Base-by-base conservation (phyloP, 2,113 vertebrate genomes). In the Lethenteron reissneri region DNA sequence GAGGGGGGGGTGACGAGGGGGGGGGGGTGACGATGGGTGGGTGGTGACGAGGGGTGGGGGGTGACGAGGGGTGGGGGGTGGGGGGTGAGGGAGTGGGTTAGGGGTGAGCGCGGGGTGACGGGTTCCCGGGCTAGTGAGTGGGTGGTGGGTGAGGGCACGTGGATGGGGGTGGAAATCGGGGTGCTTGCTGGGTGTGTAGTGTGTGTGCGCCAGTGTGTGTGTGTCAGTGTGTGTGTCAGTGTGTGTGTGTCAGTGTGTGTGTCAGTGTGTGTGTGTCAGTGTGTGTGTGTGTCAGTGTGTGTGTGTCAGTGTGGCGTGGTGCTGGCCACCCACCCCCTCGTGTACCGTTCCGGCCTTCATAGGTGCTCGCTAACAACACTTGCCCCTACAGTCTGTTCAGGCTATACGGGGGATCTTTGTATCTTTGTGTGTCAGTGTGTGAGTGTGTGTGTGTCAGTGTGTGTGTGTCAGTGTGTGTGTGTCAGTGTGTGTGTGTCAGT, bases 211-310 rank as follows among this genome's bases (percentile, higher is more conserved):
- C 21, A 21, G 62, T 68, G 62, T 68, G 62, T 68, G 62, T 68
- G 62, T 68, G 62, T 68, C 15, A n/a, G 41, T 41, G 41, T 41
- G 41, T 41, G 64, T 68, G 62, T 68, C 15, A n/a, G 62, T 68
- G 62, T 68, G 62, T 68, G 10, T 68, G 64, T 68, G 64, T 68
- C n/a, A 17, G 64, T 68, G 64, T 68, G 64, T 68, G 64, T 11
- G 64, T 68, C 2, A 15, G 60, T 64, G 60, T 64, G 60, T 64
- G 60, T 64, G 60, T 64, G 4, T 64, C 14, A 15, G 60, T 64
- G 60, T 64, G 60, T 64, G 60, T 64, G 60, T 64, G 60, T 64
- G 60, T 64, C 14, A 15, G 60, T 64, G 60, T 8, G 60, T 64
- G 25, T 25, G 25, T 25, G n/a, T n/a, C n/a, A n/a, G n/a, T n/a